These are phyloP conservation scores for Eptesicus fuscus DNA, from an alignment of 2,113 vertebrate species.

Conservation along the genomic window DNA sequence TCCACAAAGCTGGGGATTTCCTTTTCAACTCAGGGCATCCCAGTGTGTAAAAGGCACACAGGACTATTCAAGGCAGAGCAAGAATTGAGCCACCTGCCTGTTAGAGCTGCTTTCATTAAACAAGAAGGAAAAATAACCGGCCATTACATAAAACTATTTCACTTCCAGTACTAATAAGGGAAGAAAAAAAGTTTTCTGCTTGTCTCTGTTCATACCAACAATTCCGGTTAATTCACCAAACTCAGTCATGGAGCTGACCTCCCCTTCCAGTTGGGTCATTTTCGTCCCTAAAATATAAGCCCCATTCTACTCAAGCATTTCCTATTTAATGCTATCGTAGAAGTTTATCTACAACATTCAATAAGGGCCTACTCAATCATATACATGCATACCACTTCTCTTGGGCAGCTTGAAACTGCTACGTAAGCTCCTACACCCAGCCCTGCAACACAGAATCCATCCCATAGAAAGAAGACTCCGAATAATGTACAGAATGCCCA, in stretches of 20 bases:
- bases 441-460: not conserved
- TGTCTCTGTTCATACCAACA: not conserved
- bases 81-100: not conserved
- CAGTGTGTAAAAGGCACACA: not conserved
- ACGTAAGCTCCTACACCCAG: not conserved
- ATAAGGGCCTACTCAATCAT: not conserved
- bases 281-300: not conserved
- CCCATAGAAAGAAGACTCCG: not conserved
- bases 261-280: not conserved
- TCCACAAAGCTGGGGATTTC: not conserved
- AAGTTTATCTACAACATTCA: not conserved
- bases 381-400: accelerated
- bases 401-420: not conserved
- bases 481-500: not conserved
- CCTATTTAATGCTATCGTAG: not conserved
- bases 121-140: not conserved
- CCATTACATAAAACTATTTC: conserved; percentile 12
- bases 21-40: conserved; percentile 16
- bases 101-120: not conserved
- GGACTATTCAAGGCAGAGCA: not conserved
- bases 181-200: not conserved
- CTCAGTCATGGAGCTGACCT: not conserved
- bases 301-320: not conserved
- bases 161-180: not conserved
- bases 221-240: not conserved